phyloP scores from a whole-genome alignment of 2,797 vertebrate genomes.

The Anniella stebbinsi region DNA sequence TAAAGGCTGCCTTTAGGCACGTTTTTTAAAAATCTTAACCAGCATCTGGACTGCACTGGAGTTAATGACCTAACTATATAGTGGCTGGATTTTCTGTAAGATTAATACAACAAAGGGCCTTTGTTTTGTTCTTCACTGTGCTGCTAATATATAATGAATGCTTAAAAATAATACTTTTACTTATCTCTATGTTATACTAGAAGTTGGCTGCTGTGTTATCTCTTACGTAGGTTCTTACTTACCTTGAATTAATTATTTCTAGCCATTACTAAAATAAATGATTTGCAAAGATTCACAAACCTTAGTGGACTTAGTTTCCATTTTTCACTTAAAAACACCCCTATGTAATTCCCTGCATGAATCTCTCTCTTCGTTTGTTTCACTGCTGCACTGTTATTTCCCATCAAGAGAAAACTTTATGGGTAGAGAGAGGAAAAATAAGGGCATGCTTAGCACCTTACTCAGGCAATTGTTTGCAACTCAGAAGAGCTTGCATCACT shows the following conservation, averaged over 20 bases:
- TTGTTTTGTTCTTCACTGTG: not conserved
- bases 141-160: not conserved
- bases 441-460: not conserved
- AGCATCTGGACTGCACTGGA: slow-evolving; percentile 13
- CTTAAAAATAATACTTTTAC: not conserved
- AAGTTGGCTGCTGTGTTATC: not conserved
- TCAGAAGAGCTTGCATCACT: not conserved
- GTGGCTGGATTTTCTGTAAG: slow-evolving; percentile 22
- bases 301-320: not conserved
- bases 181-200: not conserved
- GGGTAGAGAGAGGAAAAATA: not conserved
- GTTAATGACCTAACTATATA: slow-evolving; percentile 13
- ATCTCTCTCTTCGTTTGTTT: not conserved
- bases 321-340: not conserved
- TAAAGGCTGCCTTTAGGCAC: slow-evolving; percentile 10
- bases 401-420: not conserved
- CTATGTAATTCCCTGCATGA: not conserved
- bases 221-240: not conserved
- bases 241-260: not conserved
- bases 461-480: not conserved
- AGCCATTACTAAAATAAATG: not conserved
- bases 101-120: slow-evolving; percentile 12
- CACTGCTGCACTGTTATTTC: not conserved
- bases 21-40: slow-evolving; percentile 12
- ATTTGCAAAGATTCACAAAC: not conserved